Evolutionary conservation across 2,888 invertebrate species (phyloP), one percentile per base, ranked within the genome.

Genomic region (Lasioglossum zephyrum): DNA sequence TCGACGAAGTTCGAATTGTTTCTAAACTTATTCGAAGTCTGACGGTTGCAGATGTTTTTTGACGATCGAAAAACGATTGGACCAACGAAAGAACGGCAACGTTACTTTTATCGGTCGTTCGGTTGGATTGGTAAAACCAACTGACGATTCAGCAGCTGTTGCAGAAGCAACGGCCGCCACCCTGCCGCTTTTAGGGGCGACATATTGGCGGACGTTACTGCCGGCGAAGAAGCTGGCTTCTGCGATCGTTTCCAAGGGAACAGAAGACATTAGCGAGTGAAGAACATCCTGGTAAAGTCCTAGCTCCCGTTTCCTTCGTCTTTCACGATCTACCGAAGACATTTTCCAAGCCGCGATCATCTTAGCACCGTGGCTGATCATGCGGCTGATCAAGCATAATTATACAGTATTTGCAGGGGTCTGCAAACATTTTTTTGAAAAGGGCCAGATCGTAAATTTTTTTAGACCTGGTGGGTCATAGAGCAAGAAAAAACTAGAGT

Each of bases 201-300:
- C 84, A 85, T 88, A 87, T 87, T 84, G 82, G 79, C 86, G 73
- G 80, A 86, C 82, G 77, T 91, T 82, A 86, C 84, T 84, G 73
- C 85, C 70, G 69, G 41, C 60, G 41, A 82, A 76, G 72, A 82
- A 84, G 63, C 77, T 73, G 36, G 73, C 60, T 84, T 80, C 84
- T 57, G 66, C 53, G 87, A 82, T 87, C 84, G 90, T 90, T 90
- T 86, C 90, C 88, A 89, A 86, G 90, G 88, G 85, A 85, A 90
- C 89, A 74, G 77, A 85, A 66, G 79, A 70, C 79, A 89, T 82
- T 84, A 85, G 69, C 82, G 79, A 77, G 70, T 84, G 82, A 88
- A 84, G 77, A 44, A 83, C 81, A 81, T 66, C 79, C 47, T 84
- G 73, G 49, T 80, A 60, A 86, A 81, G 13, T 49, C 70, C 79